Conservation (phyloP, 2,888 invertebrate genomes). For the Machimus rusticus region DNA sequence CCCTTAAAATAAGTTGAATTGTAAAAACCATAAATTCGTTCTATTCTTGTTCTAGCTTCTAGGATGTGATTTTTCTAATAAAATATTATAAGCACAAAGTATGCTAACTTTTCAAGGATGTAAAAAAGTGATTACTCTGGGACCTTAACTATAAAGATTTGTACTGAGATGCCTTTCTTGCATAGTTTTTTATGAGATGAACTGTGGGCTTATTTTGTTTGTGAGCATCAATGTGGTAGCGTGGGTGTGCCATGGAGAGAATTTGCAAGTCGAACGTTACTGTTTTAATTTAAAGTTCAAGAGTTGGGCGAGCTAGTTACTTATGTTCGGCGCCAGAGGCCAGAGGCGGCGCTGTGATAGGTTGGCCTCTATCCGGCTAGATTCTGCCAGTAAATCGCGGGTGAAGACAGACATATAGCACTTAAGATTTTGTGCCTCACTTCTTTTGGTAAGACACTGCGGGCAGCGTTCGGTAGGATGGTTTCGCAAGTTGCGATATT, state of each 20-base stretch:
- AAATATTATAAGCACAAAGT: no score
- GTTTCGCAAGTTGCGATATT: background rate
- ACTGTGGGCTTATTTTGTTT: background rate
- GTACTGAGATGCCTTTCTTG: background rate
- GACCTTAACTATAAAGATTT: background rate
- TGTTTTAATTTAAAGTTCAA: slow-evolving; percentile 30
- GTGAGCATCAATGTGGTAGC: background rate
- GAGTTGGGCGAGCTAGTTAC: slow-evolving; percentile 9
- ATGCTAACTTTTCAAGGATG: no score
- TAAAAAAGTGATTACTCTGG: no score
- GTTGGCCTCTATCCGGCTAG: slow-evolving; percentile 30
- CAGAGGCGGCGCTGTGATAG: background rate
- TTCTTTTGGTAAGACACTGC: slow-evolving; percentile 18
- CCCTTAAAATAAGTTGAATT: no score
- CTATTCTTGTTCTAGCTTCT: no score
- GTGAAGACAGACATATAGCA: slow-evolving; percentile 34
- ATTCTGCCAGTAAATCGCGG: slow-evolving; percentile 43
- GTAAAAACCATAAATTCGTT: no score
- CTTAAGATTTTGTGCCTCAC: slow-evolving; percentile 43
- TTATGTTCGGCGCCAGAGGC: background rate
- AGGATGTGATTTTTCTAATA: no score
- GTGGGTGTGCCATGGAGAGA: slow-evolving; percentile 17
- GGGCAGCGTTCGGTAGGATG: background rate
- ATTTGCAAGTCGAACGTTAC: background rate
- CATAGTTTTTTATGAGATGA: background rate